Conservation (phyloP, 2,888 invertebrate species). For the Calameuta idolon region DNA sequence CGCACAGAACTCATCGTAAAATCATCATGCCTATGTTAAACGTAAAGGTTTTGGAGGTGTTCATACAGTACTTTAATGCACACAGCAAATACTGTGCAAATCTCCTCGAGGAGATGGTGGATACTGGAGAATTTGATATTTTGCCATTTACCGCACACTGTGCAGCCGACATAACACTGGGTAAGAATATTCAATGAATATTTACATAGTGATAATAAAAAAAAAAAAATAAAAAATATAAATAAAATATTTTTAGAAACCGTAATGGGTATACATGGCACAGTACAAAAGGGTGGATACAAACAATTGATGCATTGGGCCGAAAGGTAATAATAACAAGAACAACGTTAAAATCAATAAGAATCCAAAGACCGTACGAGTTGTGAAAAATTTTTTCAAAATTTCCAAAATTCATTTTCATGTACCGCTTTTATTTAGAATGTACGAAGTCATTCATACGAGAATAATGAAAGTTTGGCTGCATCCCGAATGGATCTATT, state of each 20-base stretch:
- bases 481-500: slow-evolving; percentile 37
- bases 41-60: slow-evolving; percentile 29
- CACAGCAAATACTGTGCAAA: slow-evolving; percentile 35
- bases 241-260: slow-evolving; percentile 29
- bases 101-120: slow-evolving; percentile 32
- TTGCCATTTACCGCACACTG: slow-evolving; percentile 33
- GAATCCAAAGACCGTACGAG: neutral
- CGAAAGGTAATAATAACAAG: slow-evolving; percentile 6
- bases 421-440: slow-evolving; percentile 18
- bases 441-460: slow-evolving; percentile 36
- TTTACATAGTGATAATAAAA: neutral
- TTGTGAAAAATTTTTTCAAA: neutral
- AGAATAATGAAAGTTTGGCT: slow-evolving; percentile 45
- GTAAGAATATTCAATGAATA: slow-evolving; percentile 19
- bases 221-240: neutral
- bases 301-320: slow-evolving; percentile 32
- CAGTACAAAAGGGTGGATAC: slow-evolving; percentile 29
- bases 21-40: slow-evolving; percentile 32
- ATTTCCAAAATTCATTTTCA: neutral
- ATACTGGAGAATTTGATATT: slow-evolving; percentile 37
- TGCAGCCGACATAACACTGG: slow-evolving; percentile 40
- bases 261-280: slow-evolving; percentile 38
- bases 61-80: slow-evolving; percentile 31
- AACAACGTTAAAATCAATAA: neutral
- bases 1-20: slow-evolving; percentile 36